Conservation (phyloP, 2,113 vertebrate genomes). For the Corythaixoides concolor region DNA sequence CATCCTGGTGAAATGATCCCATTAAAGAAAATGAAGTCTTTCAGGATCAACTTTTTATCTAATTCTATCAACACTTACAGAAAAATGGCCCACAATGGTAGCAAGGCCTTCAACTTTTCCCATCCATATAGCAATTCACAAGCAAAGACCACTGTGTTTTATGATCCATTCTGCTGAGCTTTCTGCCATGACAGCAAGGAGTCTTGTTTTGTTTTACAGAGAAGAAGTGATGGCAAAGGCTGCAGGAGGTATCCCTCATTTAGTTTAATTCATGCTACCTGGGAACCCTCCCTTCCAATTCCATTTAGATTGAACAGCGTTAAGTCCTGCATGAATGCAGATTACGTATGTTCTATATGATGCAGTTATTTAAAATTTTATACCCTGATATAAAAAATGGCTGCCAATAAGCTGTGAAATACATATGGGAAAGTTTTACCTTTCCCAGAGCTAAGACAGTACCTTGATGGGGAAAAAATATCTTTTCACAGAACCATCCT, state of each 20-base stretch:
- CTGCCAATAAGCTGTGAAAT: constrained; percentile 1
- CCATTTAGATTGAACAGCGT: background rate
- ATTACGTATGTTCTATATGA: background rate
- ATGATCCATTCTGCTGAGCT: background rate
- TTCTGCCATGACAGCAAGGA: background rate
- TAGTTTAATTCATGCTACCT: constrained; percentile 24
- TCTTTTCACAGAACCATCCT: background rate
- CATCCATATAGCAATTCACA: background rate
- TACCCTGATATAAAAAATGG: background rate
- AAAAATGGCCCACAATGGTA: background rate
- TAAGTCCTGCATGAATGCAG: background rate
- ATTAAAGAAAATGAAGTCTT: background rate
- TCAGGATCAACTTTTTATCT: background rate
- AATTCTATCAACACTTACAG: background rate
- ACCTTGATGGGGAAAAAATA: background rate
- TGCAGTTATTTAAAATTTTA: constrained; percentile 25
- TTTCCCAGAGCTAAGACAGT: background rate
- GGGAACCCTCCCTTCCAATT: constrained; percentile 25
- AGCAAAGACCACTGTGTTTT: background rate
- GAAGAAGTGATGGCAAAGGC: background rate
- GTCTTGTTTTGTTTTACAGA: constrained; percentile 8
- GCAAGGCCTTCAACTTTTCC: background rate
- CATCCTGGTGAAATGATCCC: background rate
- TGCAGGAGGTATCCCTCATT: constrained; percentile 4
- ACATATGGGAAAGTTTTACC: background rate